Base-by-base conservation (phyloP, 92 coral and sea anemone genomes). In the Phenganax subtilis region DNA sequence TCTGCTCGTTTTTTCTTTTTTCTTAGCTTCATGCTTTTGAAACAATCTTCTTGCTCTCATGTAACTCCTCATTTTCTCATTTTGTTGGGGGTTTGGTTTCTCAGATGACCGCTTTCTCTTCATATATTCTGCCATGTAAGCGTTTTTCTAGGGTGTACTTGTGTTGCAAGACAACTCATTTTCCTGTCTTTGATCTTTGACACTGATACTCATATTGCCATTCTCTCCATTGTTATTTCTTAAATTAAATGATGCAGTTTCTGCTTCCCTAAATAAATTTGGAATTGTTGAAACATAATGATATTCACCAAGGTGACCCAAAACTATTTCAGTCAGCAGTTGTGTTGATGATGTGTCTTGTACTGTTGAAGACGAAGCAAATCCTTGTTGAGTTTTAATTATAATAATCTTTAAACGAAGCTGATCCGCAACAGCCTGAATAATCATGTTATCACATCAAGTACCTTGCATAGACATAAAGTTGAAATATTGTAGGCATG, bases 381-480 rank as follows among this genome's bases (percentile, higher is more conserved):
- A 89, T 69, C 71, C 71, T 15, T 75, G 67, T 68, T 84, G 51
- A 75, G 93, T 85, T 81, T 89, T 90, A 71, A 85, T 79, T 16
- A 89, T 87, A 77, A 84, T 63, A 84, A 86, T 86, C 70, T 78
- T 85, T 70, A 88, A 72, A 82, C 76, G 85, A 86, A 84, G 53
- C 61, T 86, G 72, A 74, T 89, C 92, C 53, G 92, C 86, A 51
- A 87, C 81, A n/a, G 92, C 87, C 66, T 87, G 90, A 76, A 87
- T 83, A 57, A 84, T 68, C 60, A 87, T 51, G 72, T 84, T 67
- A 86, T 89, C 81, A 62, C 81, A 83, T 87, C 89, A 86, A 81
- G 92, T 89, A 10, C 92, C 89, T 81, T 86, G 88, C 81, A 78
- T 55, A 77, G 92, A 87, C 92, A 89, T 84, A 81, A 76, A 84